Conservation (phyloP, 2,888 invertebrate genomes). For the Eupeodes latifasciatus region DNA sequence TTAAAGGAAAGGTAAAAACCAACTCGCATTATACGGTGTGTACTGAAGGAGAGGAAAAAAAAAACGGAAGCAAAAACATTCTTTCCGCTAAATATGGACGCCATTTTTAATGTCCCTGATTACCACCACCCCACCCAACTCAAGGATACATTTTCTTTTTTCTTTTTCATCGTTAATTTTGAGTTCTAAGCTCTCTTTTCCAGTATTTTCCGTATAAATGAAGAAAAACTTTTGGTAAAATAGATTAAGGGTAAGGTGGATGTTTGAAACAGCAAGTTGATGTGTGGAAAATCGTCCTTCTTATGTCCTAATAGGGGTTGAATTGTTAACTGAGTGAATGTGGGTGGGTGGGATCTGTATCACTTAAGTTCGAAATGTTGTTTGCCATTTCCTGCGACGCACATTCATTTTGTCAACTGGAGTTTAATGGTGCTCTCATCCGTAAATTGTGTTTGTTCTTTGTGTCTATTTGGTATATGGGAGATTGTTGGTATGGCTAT, state of each 20-base stretch:
- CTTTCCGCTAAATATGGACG: conserved; percentile 71
- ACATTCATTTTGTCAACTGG: conserved; percentile 75
- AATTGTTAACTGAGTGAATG: conserved; percentile 70
- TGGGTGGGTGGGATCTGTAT: conserved; percentile 46
- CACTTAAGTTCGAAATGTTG: conserved; percentile 45
- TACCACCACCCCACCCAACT: conserved; percentile 43
- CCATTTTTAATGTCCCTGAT: conserved; percentile 75
- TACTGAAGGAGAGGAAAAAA: background rate
- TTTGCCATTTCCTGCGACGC: conserved; percentile 65
- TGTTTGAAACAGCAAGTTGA: conserved; percentile 66
- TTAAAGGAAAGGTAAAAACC: conserved; percentile 61
- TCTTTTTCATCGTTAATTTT: conserved; percentile 2
- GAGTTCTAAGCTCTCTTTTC: conserved; percentile 27
- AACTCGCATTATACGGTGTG: conserved; percentile 42
- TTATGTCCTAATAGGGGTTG: conserved; percentile 75
- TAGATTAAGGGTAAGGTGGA: conserved; percentile 59
- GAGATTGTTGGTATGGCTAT: background rate
- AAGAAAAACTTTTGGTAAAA: conserved; percentile 27
- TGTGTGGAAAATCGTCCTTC: conserved; percentile 76
- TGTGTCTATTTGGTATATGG: conserved; percentile 3
- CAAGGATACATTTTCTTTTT: conserved; percentile 3
- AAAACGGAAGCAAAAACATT: conserved; percentile 54
- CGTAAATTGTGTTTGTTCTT: conserved; percentile 50
- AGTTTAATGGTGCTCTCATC: conserved; percentile 73
- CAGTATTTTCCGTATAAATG: background rate